These are phyloP conservation scores for Tupaia tana DNA, from an alignment of 2,113 vertebrate species.

Conservation along the genomic window DNA sequence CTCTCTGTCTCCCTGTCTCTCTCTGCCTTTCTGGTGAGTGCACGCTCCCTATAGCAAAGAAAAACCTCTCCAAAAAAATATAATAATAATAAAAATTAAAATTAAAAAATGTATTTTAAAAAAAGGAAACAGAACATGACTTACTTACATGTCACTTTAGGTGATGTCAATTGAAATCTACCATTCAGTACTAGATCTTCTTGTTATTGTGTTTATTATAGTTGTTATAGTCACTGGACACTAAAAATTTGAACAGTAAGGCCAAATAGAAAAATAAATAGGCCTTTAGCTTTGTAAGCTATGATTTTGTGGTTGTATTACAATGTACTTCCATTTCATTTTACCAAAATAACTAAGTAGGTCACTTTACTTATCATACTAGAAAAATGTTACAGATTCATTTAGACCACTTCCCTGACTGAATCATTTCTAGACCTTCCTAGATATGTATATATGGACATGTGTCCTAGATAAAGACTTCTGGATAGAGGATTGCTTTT, in stretches of 20 bases:
- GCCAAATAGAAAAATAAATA: background rate
- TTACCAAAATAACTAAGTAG: background rate
- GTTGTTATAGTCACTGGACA: background rate
- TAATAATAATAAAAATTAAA: too few species aligned
- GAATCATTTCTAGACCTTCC: background rate
- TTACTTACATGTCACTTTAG: background rate
- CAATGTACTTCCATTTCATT: background rate
- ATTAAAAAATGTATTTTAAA: too few species aligned
- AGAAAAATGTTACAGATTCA: background rate
- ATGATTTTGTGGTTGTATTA: background rate
- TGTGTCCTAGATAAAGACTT: background rate
- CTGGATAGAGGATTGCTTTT: background rate
- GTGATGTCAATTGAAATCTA: background rate
- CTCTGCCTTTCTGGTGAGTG: too few species aligned
- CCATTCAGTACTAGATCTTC: background rate
- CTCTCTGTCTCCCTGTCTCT: too few species aligned
- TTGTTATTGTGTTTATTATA: background rate
- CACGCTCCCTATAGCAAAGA: too few species aligned
- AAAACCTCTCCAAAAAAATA: too few species aligned
- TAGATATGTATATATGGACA: background rate
- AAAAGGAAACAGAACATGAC: background rate
- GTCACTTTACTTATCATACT: background rate
- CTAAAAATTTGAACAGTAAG: background rate
- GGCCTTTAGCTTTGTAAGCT: background rate
- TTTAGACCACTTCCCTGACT: background rate